Base-by-base conservation (phyloP, 2,113 vertebrate species). In the Nannobrachium achirus region DNA sequence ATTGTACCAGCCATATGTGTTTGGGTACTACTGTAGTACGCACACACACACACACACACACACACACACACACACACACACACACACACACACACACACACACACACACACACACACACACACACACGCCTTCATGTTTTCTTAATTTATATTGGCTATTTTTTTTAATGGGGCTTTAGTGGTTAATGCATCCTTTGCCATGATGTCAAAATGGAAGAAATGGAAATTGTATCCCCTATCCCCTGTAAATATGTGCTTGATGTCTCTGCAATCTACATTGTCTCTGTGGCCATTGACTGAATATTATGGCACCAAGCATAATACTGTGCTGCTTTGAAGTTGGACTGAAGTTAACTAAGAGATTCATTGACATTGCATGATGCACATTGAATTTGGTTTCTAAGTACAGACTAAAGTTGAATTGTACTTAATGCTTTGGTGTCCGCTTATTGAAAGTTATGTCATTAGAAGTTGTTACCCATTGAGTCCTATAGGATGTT, bases 111-210 rank as follows among this genome's bases (percentile, higher is more conserved):
- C 25, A 33, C 25, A 25, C 25, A 33, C 25, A 33, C 25, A 5
- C 6, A 33, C 25, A 33, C 25, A 33, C 25, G n/a, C n/a, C n/a
- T n/a, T n/a, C n/a, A n/a, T n/a, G n/a, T n/a, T n/a, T n/a, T n/a
- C n/a, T n/a, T n/a, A n/a, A n/a, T 2, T 33, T 33, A 4, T 33
- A 25, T 25, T 25, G 1, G 1, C 4, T 25, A 25, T 33, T 33
- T 33, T 33, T 33, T 33, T 33, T 1, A 4, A 4, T 33, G 2
- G 25, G 25, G 25, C 25, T 1, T 65, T 66, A 51, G 38, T 59
- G 56, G 41, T 59, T 75, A 52, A 71, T 75, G 39, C 9, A 65
- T 50, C 63, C 13, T 56, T 56, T 38, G 10, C 6, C 7, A 38
- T n/a, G 11, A 14, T n/a, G 9, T 19, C 4, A 39, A 65, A 73